phyloP scores from a whole-genome alignment of 2,888 invertebrate species.

The Mimumesa dahlbomi region DNA sequence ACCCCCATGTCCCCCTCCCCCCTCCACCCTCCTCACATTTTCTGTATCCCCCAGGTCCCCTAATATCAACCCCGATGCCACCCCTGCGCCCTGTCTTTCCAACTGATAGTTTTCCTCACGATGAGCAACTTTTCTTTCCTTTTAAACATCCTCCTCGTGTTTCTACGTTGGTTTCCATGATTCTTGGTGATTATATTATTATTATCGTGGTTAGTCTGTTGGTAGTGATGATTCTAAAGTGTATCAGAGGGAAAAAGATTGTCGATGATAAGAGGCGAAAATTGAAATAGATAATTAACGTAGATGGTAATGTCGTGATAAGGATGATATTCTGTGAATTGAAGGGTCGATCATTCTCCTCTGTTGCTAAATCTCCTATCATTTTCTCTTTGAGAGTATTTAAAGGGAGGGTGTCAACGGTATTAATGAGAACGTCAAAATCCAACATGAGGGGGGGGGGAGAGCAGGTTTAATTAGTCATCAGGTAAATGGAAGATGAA shows the following conservation, averaged over 20 bases:
- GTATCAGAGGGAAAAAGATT: too few relatives aligned
- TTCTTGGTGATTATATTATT: too few relatives aligned
- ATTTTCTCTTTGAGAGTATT: conserved; percentile 26
- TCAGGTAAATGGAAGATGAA: conserved; percentile 49
- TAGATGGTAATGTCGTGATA: too few relatives aligned
- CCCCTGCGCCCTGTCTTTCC: conserved; percentile 54
- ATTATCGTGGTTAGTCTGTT: too few relatives aligned
- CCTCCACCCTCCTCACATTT: conserved; percentile 14
- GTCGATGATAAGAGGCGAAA: too few relatives aligned
- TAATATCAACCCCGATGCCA: conserved; percentile 63
- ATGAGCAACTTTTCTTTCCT: conserved; percentile 24
- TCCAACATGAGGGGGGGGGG: conserved; percentile 28
- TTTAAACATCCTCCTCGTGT: not conserved
- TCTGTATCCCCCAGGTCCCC: conserved; percentile 40
- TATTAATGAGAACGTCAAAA: conserved; percentile 71
- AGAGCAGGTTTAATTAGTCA: conserved; percentile 58
- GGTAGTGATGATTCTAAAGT: too few relatives aligned
- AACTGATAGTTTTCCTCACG: conserved; percentile 29
- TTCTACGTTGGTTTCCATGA: too few relatives aligned
- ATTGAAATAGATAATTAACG: too few relatives aligned
- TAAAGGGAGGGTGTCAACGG: conserved; percentile 9
- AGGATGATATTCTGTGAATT: too few relatives aligned
- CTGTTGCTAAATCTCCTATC: too few relatives aligned
- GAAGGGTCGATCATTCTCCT: too few relatives aligned
- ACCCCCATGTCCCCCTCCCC: too few relatives aligned